Conservation (phyloP, 2,113 vertebrate genomes). For the Elaphurus davidianus region DNA sequence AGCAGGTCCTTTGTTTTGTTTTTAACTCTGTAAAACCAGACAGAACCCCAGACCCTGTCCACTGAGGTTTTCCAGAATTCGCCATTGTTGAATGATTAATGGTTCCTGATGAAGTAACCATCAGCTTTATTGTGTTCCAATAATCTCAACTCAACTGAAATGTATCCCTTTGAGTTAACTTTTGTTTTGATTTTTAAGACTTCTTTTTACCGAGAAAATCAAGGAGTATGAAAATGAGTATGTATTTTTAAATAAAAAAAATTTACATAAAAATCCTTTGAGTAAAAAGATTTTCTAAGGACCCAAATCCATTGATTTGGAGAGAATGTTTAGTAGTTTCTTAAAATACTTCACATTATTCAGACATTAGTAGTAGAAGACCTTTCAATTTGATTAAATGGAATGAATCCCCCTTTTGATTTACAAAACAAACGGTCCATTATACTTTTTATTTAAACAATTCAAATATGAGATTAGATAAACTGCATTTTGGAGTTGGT, state of each 20-base stretch:
- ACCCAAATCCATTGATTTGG: neutral
- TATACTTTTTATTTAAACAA: conserved; percentile 38
- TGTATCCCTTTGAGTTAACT: conserved; percentile 45
- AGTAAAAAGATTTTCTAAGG: neutral
- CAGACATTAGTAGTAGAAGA: neutral
- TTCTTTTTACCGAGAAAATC: conserved; percentile 53
- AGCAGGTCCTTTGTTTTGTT: conserved; percentile 31
- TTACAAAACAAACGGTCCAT: conserved; percentile 29
- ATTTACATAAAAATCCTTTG: conserved; percentile 28
- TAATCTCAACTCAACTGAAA: conserved; percentile 33
- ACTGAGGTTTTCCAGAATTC: conserved; percentile 38
- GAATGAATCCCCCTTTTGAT: conserved; percentile 3
- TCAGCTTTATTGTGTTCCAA: conserved; percentile 28
- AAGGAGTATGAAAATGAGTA: conserved; percentile 17
- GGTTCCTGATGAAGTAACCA: neutral
- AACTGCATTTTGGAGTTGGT: conserved; percentile 49
- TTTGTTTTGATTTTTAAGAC: conserved; percentile 48
- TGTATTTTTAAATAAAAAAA: conserved; percentile 39
- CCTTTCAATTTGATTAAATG: conserved; percentile 17
- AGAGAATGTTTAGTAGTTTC: neutral
- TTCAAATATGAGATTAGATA: conserved; percentile 44
- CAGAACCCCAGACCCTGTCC: neutral
- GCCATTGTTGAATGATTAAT: conserved; percentile 50
- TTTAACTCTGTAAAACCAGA: conserved; percentile 21
- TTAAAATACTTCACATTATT: conserved; percentile 16